A percentile compares a stretch with the other conserved stretches of the same genome.
Evolutionary conservation across 2,888 invertebrate genomes (phyloP).

Genomic region (Parapristionchus giblindavisi): DNA sequence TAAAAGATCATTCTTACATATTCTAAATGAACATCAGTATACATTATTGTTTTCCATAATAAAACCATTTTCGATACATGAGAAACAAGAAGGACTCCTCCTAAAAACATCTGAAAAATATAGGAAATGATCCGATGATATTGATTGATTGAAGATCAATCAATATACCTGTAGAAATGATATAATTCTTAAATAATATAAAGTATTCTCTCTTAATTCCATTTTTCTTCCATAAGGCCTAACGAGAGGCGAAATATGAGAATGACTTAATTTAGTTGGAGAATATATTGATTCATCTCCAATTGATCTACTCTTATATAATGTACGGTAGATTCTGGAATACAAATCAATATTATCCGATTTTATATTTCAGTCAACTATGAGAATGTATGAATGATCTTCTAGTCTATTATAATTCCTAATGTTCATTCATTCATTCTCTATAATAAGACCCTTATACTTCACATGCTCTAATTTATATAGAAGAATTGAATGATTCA

Average conservation of each 20-base stretch:
- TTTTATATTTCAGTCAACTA: too few species aligned
- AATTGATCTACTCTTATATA: not conserved
- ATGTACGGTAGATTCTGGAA: conserved; percentile 17
- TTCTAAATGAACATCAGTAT: conserved; percentile 50
- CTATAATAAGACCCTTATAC: too few species aligned
- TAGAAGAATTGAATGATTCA: not conserved
- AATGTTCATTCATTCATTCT: too few species aligned
- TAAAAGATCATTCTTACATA: conserved; percentile 41
- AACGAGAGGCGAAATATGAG: conserved; percentile 22
- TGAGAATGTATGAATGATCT: too few species aligned
- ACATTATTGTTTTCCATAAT: conserved; percentile 50
- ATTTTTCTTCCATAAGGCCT: conserved; percentile 17
- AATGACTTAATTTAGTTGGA: not conserved
- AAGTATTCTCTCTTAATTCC: conserved; percentile 20
- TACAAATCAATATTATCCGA: too few species aligned
- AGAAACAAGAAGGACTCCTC: conserved; percentile 51
- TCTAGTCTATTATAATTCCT: too few species aligned
- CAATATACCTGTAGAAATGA: conserved; percentile 20
- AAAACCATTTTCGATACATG: conserved; percentile 51
- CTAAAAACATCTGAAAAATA: conserved; percentile 48
- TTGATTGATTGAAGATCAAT: not conserved
- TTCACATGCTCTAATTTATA: too few species aligned
- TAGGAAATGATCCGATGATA: not conserved
- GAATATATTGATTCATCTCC: conserved; percentile 13
- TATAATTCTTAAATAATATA: conserved; percentile 12